Percentiles rank a stretch among this genome's conserved stretches.
Conservation (phyloP, 2,113 vertebrate species). For the Bolborhynchus lineola region DNA sequence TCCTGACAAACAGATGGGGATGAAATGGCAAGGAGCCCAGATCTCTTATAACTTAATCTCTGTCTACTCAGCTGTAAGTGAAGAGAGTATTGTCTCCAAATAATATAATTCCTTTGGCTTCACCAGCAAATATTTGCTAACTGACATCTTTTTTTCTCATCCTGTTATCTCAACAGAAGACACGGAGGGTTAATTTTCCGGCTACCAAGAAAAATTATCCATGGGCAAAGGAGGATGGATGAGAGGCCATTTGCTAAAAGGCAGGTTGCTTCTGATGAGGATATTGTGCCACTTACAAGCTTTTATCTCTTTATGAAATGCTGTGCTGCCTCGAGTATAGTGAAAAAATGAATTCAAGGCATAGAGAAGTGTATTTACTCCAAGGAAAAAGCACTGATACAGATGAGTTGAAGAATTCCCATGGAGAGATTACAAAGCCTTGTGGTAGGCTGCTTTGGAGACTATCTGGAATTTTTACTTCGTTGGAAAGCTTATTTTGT, state of each 20-base stretch:
- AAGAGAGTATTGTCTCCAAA: conserved; percentile 29
- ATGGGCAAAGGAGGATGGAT: background rate
- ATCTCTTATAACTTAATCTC: conserved; percentile 38
- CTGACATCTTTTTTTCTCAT: background rate
- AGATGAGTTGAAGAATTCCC: background rate
- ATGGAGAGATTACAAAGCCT: background rate
- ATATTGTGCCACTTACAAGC: background rate
- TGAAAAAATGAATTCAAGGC: background rate
- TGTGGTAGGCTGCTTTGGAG: background rate
- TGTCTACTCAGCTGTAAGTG: conserved; percentile 20
- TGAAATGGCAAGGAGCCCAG: conserved; percentile 16
- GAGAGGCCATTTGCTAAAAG: background rate
- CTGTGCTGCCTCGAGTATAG: background rate
- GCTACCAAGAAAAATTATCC: background rate
- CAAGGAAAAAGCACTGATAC: background rate
- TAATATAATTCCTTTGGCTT: conserved; percentile 2
- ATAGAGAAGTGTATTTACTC: background rate
- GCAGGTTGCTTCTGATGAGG: background rate
- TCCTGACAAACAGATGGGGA: conserved; percentile 18
- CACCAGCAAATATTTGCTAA: background rate
- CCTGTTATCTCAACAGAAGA: background rate
- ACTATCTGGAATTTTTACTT: background rate
- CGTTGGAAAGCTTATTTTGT: background rate
- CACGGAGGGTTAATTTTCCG: background rate
- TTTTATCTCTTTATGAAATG: background rate